These are phyloP conservation scores for Philaethria dido DNA, from an alignment of 2,888 invertebrate genomes.

Conservation along the genomic window DNA sequence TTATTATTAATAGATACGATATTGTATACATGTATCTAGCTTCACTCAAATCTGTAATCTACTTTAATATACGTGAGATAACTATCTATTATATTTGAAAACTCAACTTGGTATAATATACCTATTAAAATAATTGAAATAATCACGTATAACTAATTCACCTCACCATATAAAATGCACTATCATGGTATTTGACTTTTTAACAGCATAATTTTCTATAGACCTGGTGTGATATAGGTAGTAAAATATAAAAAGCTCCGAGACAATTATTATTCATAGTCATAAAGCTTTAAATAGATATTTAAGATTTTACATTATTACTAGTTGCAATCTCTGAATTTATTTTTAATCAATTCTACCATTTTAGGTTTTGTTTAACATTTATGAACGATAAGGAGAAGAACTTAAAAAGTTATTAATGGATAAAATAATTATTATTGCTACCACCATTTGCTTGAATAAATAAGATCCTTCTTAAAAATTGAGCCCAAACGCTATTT, in stretches of 20 bases:
- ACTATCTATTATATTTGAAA: slow-evolving; percentile 10
- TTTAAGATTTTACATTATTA: too few relatives aligned
- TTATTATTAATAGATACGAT: neutral
- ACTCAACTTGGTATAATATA: slow-evolving; percentile 1
- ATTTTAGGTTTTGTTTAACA: too few relatives aligned
- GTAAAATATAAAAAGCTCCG: neutral
- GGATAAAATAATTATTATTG: too few relatives aligned
- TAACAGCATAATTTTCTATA: slow-evolving; percentile 20
- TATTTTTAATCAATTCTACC: too few relatives aligned
- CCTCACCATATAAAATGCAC: slow-evolving; percentile 39
- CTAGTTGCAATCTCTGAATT: too few relatives aligned
- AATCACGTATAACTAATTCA: slow-evolving; percentile 29
- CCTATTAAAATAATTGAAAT: slow-evolving; percentile 13
- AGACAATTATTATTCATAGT: neutral
- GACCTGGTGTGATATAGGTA: neutral
- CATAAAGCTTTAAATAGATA: neutral
- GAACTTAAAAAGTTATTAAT: too few relatives aligned
- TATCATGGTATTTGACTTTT: slow-evolving; percentile 14
- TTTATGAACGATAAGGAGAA: too few relatives aligned
- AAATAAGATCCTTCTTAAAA: too few relatives aligned
- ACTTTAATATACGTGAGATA: slow-evolving; percentile 18
- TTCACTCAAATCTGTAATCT: slow-evolving; percentile 14
- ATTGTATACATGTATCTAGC: slow-evolving; percentile 9
- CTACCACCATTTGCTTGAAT: too few relatives aligned
- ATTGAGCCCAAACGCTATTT: too few relatives aligned